These are phyloP conservation scores for Cryptomyrus ogoouensis DNA, from an alignment of 2,113 vertebrate species.

Conservation along the genomic window DNA sequence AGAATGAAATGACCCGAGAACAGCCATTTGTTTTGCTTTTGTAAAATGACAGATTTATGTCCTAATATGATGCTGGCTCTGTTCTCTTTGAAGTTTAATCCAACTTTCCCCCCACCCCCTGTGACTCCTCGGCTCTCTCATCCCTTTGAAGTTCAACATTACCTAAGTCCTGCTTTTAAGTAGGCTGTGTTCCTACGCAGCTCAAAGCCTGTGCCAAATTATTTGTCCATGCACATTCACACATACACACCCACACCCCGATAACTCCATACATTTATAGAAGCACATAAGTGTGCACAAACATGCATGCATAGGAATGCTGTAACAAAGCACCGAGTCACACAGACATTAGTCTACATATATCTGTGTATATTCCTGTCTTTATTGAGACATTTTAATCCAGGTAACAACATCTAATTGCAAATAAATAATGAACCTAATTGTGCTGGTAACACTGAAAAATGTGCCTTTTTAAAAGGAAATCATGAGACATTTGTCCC, in stretches of 20 bases:
- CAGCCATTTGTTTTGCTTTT: not conserved
- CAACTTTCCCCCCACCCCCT: not conserved
- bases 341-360: not conserved
- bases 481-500: not conserved
- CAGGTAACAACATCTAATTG: not conserved
- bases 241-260: not conserved
- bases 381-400: not conserved
- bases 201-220: not conserved
- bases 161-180: not conserved
- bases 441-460: not conserved
- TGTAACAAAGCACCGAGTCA: not conserved
- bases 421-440: not conserved
- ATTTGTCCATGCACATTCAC: not conserved
- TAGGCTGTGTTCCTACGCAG: not conserved
- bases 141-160: not conserved
- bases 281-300: not conserved
- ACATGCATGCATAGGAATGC: not conserved
- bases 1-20: not conserved
- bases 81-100: slow-evolving; percentile 3
- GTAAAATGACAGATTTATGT: slow-evolving; percentile 1
- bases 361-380: not conserved
- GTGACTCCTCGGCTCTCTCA: not conserved
- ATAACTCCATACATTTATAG: not conserved
- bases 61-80: not conserved
- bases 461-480: not conserved